These are phyloP conservation scores for Uria aalge DNA, from an alignment of 2,113 vertebrate genomes.

Conservation along the genomic window DNA sequence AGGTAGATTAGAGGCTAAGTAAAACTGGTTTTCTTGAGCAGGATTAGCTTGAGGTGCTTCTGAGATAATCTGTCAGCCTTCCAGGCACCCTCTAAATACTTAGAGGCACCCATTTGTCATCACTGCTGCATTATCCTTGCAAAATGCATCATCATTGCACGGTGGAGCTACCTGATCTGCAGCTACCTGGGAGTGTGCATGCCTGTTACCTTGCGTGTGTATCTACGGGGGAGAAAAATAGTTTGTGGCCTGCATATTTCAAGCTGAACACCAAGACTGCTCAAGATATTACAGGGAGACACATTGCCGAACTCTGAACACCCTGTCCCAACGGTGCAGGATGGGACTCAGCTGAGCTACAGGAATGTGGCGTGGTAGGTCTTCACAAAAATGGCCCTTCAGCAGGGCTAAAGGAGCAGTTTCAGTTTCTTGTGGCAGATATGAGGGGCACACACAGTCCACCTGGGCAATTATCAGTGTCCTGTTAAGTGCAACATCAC, in stretches of 20 bases:
- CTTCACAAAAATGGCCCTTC: not conserved
- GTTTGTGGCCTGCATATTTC: not conserved
- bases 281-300: not conserved
- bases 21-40: slow-evolving; percentile 48
- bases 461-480: not conserved
- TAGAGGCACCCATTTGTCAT: slow-evolving; percentile 38
- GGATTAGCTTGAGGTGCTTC: slow-evolving; percentile 50
- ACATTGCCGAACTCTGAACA: not conserved
- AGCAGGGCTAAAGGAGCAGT: not conserved
- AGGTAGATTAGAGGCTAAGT: slow-evolving; percentile 38
- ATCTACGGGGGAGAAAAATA: not conserved
- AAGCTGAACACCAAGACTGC: not conserved
- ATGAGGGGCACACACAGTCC: not conserved
- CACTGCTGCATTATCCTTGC: slow-evolving; percentile 19
- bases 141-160: slow-evolving; percentile 1
- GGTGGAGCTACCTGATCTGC: not conserved
- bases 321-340: accelerated
- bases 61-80: slow-evolving; percentile 54
- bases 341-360: not conserved
- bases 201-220: not conserved
- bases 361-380: not conserved
- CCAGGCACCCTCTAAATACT: slow-evolving; percentile 49
- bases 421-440: not conserved
- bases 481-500: not conserved
- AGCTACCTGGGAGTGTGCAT: not conserved